These are phyloP conservation scores for Eriocheir sinensis DNA, from an alignment of 1,140 invertebrate species.

Conservation along the genomic window DNA sequence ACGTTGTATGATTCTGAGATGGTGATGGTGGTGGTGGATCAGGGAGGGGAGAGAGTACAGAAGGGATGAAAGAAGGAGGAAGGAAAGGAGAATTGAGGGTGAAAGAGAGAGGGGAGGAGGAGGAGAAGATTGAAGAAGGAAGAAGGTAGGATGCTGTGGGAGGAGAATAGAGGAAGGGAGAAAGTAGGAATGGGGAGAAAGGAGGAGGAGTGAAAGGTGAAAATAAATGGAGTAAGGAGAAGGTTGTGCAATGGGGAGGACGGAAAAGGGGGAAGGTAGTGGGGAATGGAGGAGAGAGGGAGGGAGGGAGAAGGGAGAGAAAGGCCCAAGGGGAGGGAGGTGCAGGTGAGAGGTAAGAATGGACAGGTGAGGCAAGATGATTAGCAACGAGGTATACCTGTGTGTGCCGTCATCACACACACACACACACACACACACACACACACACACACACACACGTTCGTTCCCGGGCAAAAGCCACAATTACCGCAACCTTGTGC, in stretches of 20 bases:
- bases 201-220: background rate
- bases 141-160: background rate
- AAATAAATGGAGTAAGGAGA: background rate
- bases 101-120: background rate
- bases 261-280: background rate
- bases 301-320: background rate
- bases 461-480: constrained; percentile 67
- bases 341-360: background rate
- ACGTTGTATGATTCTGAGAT: background rate
- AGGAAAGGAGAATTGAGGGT: background rate
- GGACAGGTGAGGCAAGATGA: background rate
- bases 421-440: too few species aligned
- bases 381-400: constrained; percentile 43
- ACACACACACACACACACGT: too few species aligned
- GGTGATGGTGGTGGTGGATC: background rate
- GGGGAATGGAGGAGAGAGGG: background rate
- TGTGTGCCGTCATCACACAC: constrained; percentile 61
- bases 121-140: background rate
- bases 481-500: constrained; percentile 69
- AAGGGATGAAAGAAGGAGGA: background rate
- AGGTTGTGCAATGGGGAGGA: background rate
- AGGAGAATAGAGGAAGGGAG: background rate
- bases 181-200: background rate
- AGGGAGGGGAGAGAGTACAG: background rate
- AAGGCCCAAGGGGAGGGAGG: background rate